Percentiles rank a stretch among this genome's conserved stretches.
phyloP scores from a whole-genome alignment of 1,140 invertebrate species.

The Ladona fulva region DNA sequence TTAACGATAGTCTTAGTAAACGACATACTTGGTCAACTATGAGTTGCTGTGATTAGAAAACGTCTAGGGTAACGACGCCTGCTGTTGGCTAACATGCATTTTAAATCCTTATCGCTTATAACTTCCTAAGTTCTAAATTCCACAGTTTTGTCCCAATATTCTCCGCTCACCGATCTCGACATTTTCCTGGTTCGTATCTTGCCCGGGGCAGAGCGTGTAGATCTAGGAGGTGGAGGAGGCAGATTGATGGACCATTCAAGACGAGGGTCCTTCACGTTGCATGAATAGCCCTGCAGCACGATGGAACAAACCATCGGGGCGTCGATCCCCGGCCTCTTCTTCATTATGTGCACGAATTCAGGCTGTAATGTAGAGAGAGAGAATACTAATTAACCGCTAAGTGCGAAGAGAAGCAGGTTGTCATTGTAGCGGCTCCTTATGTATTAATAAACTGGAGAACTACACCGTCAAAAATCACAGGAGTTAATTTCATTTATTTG shows the following conservation, averaged over 20 bases:
- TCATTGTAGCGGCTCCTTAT: too few relatives aligned
- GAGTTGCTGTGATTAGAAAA: too few relatives aligned
- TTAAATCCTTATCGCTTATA: neutral
- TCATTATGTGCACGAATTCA: slow-evolving; percentile 17
- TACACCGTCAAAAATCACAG: too few relatives aligned
- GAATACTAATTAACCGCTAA: too few relatives aligned
- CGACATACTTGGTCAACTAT: too few relatives aligned
- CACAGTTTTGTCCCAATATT: neutral
- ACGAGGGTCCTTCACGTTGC: neutral
- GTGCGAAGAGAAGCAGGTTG: too few relatives aligned
- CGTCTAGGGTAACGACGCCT: too few relatives aligned
- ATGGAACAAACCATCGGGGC: slow-evolving; percentile 12
- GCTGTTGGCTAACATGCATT: too few relatives aligned
- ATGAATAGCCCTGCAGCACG: slow-evolving; percentile 13
- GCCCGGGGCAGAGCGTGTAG: neutral
- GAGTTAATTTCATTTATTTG: too few relatives aligned
- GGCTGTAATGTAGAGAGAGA: slow-evolving; percentile 15
- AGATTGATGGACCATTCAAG: neutral
- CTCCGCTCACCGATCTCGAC: neutral
- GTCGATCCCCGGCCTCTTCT: neutral
- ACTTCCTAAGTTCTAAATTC: neutral
- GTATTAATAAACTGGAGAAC: too few relatives aligned
- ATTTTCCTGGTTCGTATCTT: neutral
- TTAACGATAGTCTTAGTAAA: too few relatives aligned
- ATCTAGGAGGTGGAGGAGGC: neutral